Conservation (phyloP, 1,140 invertebrate genomes). For the Trachymyrmex cornetzi region DNA sequence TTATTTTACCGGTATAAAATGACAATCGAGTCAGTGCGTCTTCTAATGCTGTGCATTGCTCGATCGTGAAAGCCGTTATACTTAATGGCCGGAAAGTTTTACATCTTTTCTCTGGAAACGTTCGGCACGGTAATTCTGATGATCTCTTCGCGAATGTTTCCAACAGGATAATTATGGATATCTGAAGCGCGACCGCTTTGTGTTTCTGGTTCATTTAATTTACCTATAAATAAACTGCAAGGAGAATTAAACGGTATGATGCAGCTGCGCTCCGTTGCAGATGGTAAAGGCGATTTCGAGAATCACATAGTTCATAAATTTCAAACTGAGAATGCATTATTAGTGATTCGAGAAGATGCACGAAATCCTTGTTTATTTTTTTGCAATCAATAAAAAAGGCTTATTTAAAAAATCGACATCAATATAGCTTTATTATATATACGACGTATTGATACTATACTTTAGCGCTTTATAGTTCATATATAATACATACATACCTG, state of each 20-base stretch:
- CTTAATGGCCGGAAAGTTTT: slow-evolving; percentile 69
- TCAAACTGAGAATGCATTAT: neutral
- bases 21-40: slow-evolving; percentile 14
- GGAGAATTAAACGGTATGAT: neutral
- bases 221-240: neutral
- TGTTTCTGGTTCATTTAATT: slow-evolving; percentile 12
- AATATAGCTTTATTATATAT: slow-evolving; percentile 19
- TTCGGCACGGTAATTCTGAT: slow-evolving; percentile 60
- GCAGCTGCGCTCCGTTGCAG: slow-evolving; percentile 36
- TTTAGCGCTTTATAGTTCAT: neutral
- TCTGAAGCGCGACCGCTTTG: neutral
- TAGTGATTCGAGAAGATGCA: neutral
- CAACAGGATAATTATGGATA: neutral
- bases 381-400: slow-evolving; percentile 1
- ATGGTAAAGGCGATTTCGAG: slow-evolving; percentile 65
- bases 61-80: slow-evolving; percentile 64
- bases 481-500: neutral
- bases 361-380: neutral
- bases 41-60: slow-evolving; percentile 65
- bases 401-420: slow-evolving; percentile 7
- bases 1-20: slow-evolving; percentile 64
- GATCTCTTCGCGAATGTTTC: slow-evolving; percentile 16
- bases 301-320: slow-evolving; percentile 37
- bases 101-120: slow-evolving; percentile 71
- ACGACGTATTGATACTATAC: neutral